Evolutionary conservation across 2,888 invertebrate species (phyloP), one percentile per base, ranked within the genome.

Genomic region (Altica lythri): DNA sequence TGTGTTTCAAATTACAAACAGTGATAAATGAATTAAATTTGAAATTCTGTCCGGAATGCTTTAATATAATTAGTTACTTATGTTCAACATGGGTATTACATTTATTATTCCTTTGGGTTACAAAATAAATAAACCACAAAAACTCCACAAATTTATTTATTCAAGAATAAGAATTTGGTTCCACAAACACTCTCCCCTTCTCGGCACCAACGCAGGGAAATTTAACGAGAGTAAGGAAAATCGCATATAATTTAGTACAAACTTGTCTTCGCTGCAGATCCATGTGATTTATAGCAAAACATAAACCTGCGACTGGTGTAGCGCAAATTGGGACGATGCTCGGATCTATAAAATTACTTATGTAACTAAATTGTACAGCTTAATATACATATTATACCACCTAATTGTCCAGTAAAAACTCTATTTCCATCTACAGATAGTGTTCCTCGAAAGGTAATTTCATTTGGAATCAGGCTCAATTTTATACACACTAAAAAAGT

Each of bases 261-360:
- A 64, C 51, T 58, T 64, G 49, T 19, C 56, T 58, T 35, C 55
- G 51, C 30, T 54, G 38, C 18, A 64, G 16, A 45, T 66, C 55
- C 4, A 66, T 61, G 30, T 66, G 62, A 18, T 66, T 66, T 14
- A 66, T 47, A n/a, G 60, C 42, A 17, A 64, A 48, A 44, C 63
- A 64, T 10, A 64, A 12, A 6, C 55, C 49, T 42, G 57, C 58
- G 38, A 60, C 19, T 29, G 47, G 48, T 37, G 62, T 54, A 25
- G 55, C 17, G 40, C 64, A 63, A 53, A 66, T 55, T 25, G 63
- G 61, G 18, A 59, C 61, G 18, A 47, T 14, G 49, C 61, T 62
- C 4, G 66, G 61, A 60, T 62, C 66, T 66, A 45, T 30, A 65
- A 62, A 40, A 37, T 40, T 29, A 12, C 25, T 38, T 17, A 37